phyloP scores from a whole-genome alignment of 2,888 invertebrate species.

The Pachymerium ferrugineum region DNA sequence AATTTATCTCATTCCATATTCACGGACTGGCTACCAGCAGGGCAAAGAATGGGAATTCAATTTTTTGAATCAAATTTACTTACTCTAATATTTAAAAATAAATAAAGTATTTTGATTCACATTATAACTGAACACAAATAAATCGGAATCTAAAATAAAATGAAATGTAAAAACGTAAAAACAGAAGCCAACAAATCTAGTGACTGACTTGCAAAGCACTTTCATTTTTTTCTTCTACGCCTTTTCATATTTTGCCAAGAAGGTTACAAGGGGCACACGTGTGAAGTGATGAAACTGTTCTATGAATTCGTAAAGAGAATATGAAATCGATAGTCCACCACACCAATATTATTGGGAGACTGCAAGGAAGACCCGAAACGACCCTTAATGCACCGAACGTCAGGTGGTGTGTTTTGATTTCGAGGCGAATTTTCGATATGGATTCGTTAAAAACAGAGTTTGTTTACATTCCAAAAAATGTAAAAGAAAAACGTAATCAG shows the following conservation, averaged over 20 bases:
- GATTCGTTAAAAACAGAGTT: too few relatives aligned
- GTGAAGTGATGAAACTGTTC: conserved; percentile 25
- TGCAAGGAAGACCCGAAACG: conserved; percentile 9
- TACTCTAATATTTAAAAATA: too few relatives aligned
- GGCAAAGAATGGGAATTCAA: too few relatives aligned
- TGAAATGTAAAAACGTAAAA: not conserved
- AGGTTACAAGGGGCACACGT: conserved; percentile 3
- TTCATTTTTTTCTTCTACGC: not conserved
- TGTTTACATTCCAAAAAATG: too few relatives aligned
- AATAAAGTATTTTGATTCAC: too few relatives aligned
- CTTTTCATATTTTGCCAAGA: not conserved
- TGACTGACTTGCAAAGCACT: not conserved
- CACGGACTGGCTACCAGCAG: too few relatives aligned
- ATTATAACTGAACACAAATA: too few relatives aligned
- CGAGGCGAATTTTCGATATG: too few relatives aligned
- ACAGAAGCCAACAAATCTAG: not conserved
- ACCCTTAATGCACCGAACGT: conserved; percentile 18
- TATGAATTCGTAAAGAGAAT: conserved; percentile 27
- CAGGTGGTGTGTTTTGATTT: conserved; percentile 14
- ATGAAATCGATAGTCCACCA: conserved; percentile 15
- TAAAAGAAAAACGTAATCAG: too few relatives aligned
- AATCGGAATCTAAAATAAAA: not conserved
- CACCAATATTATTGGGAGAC: conserved; percentile 16
- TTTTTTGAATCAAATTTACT: too few relatives aligned
- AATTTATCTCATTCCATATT: too few relatives aligned